Percentiles rank a stretch among this genome's conserved stretches.
Evolutionary conservation across 2,113 vertebrate genomes (phyloP).

Genomic region (Ploceus nigricollis): DNA sequence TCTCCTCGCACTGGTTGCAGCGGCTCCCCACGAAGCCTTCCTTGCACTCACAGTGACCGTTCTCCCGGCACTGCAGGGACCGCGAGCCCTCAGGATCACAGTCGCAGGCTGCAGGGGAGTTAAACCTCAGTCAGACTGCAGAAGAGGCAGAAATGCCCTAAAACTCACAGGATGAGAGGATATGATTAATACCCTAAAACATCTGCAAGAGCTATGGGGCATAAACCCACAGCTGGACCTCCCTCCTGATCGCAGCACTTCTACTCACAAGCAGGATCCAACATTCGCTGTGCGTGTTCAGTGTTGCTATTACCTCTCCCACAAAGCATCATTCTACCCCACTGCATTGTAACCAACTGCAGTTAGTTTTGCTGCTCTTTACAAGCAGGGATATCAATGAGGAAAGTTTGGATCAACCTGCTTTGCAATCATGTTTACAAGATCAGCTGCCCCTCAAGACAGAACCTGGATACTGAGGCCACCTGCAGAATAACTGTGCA

Average conservation of each 20-base stretch:
- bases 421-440: neutral
- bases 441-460: neutral
- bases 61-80: slow-evolving; percentile 85
- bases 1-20: slow-evolving; percentile 96
- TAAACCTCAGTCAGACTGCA: neutral
- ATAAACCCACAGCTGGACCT: neutral
- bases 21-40: slow-evolving; percentile 91
- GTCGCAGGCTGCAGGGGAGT: slow-evolving; percentile 83
- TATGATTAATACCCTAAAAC: neutral
- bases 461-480: neutral
- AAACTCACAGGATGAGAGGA: neutral
- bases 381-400: neutral
- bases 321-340: neutral
- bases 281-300: neutral
- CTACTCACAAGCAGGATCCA: neutral
- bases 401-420: neutral
- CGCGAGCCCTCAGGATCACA: slow-evolving; percentile 89
- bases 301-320: neutral
- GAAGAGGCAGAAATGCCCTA: neutral
- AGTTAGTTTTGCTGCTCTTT: neutral
- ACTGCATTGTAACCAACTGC: neutral
- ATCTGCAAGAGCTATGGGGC: neutral
- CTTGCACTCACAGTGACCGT: slow-evolving; percentile 86
- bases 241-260: rapidly evolving
- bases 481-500: slow-evolving; percentile 22